Evolutionary conservation across 2,888 invertebrate species (phyloP), one percentile per base, ranked within the genome.

Genomic region (Tinea pellionella): DNA sequence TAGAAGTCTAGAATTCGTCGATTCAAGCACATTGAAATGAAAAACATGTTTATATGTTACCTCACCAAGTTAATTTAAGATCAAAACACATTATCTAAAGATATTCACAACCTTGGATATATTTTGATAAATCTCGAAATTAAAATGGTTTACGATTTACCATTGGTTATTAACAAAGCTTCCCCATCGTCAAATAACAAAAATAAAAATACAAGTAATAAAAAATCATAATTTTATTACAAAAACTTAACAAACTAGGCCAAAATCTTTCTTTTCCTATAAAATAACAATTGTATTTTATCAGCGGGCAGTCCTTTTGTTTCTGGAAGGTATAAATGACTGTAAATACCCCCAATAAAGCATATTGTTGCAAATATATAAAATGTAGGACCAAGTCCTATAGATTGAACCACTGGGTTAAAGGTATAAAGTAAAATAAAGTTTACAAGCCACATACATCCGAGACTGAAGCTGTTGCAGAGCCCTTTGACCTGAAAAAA

Each of bases 301-400:
- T 82, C 78, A 2, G 72, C 73, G 0, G 78, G 69, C 1, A 80
- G 63, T 0, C 82, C 85, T 29, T 79, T 85, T 0, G 87, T 88
- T 66, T 88, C 88, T 0, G 87, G 86, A 0, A 88, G 65, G 16
- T 65, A 76, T 12, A 73, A 66, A 0, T 76, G 65, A 12, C 76
- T 72, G 63, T 77, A 86, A 0, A 72, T 51, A 0, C 77, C 67
- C 0, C 79, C 74, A 0, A 67, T 42, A 59, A 79, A 70, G 64
- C 83, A 80, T 1, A 79, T 67, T 0, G 63, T 61, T 0, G 82
- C 74, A 63, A 84, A 88, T 1, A 75, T 63, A 63, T 77, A 78
- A 68, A 87, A 88, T 0, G 81, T 77, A 0, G 73, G 68, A 0
- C 79, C 78, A 0, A 77, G 65, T 0, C 86, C 86, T 0, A 80